Percentiles rank a stretch among this genome's conserved stretches.
Conservation (phyloP, 2,113 vertebrate species). For the Corydoras sp. region DNA sequence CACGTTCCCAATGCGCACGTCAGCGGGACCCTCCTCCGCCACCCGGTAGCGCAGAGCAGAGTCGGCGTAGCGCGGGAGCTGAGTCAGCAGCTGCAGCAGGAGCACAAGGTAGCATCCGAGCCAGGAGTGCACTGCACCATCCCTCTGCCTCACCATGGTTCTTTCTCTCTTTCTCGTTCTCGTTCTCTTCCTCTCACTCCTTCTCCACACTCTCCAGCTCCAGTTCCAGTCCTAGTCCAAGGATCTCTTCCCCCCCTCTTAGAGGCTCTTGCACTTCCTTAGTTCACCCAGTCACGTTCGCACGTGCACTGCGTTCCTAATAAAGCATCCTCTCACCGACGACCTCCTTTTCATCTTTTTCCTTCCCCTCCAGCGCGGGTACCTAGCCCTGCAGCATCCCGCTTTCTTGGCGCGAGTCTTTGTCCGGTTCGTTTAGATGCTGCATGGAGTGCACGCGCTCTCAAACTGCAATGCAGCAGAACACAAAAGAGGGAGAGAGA, state of each 20-base stretch:
- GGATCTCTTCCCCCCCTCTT: not conserved
- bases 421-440: slow-evolving; percentile 61
- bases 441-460: slow-evolving; percentile 53
- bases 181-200: slow-evolving; percentile 42
- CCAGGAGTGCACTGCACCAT: slow-evolving; percentile 67
- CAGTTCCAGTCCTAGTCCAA: not conserved
- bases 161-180: slow-evolving; percentile 12
- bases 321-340: slow-evolving; percentile 20
- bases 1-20: slow-evolving; percentile 91
- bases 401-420: slow-evolving; percentile 7
- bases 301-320: slow-evolving; percentile 12
- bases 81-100: slow-evolving; percentile 78
- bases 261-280: slow-evolving; percentile 28
- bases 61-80: slow-evolving; percentile 71
- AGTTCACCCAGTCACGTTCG: slow-evolving; percentile 39
- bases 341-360: not conserved
- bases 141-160: slow-evolving; percentile 62
- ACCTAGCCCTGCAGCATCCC: too few species aligned
- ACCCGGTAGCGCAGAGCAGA: slow-evolving; percentile 89
- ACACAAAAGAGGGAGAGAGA: slow-evolving; percentile 45
- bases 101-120: slow-evolving; percentile 69
- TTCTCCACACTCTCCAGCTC: slow-evolving; percentile 44
- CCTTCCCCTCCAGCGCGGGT: not conserved
- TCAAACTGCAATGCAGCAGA: slow-evolving; percentile 74
- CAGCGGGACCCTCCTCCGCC: slow-evolving; percentile 87